Base-by-base conservation (phyloP, 2,888 invertebrate species). In the Chrysopilus asiliformis region DNA sequence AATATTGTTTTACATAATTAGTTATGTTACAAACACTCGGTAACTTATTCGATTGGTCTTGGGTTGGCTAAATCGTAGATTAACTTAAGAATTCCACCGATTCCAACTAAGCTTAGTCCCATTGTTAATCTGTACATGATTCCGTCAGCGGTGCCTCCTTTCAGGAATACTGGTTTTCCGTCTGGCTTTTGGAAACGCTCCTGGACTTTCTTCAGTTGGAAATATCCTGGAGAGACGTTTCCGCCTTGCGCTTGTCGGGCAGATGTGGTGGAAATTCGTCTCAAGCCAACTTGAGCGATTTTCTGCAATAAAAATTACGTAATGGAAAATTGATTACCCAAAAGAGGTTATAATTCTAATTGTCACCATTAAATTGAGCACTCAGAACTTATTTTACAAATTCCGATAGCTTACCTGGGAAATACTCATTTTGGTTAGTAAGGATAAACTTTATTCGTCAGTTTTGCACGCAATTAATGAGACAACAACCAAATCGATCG, bases 141-240 rank as follows among this genome's bases (percentile, higher is more conserved):
- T 41, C 57, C 64, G 46, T 71, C 71, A 16, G 49, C 37, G 2
- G 49, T 13, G 4, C 70, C 70, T 3, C 60, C 66, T 48, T 71
- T 71, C 10, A 71, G 49, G 46, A 65, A 67, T 2, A 71, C 57
- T 3, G 69, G 70, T 15, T 60, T 52, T 4, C 64, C 68, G 50
- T 71, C 67, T 4, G 54, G 47, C 32, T 55, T 51, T 45, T 64
- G 64, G 44, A 55, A 64, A 18, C 48, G 46, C 14, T 53, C 52
- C 36, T 50, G 49, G 34, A 45, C 38, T 17, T 32, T 24, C 26
- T 45, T 48, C 16, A 51, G 20, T 30, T 45, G 43, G 19, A 34
- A 27, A 38, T 49, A 49, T 17, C 49, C 47, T 17, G 44, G 31
- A 9, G 47, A 38, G 4, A 45, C 29, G 24, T 46, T 33, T n/a